These are phyloP conservation scores for Temnothorax nylanderi DNA, from an alignment of 1,140 invertebrate genomes.

Conservation along the genomic window DNA sequence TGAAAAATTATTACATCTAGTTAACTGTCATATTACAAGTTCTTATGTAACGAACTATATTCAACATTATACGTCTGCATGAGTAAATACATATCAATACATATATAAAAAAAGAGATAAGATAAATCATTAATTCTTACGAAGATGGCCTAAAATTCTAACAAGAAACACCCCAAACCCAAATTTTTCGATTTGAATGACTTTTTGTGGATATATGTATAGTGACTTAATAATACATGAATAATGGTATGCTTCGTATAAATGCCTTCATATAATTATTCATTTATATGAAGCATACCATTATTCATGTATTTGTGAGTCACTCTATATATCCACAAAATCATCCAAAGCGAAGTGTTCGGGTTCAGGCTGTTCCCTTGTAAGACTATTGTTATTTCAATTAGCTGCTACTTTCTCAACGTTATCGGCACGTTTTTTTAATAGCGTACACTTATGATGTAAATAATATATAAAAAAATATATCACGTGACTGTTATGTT, in stretches of 20 bases:
- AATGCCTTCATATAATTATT: too few species aligned
- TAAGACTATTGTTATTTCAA: constrained; percentile 30
- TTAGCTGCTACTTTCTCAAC: constrained; percentile 32
- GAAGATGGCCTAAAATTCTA: constrained; percentile 16
- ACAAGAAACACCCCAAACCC: too few species aligned
- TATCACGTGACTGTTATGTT: constrained; percentile 22
- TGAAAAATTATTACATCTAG: constrained; percentile 21
- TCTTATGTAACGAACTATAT: constrained; percentile 50
- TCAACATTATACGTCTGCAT: constrained; percentile 13
- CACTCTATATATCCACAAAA: too few species aligned
- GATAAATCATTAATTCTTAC: constrained; percentile 23
- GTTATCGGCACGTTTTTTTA: constrained; percentile 33
- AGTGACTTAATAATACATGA: too few species aligned
- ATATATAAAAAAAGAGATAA: constrained; percentile 6
- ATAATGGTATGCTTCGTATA: too few species aligned
- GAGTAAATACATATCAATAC: constrained; percentile 14
- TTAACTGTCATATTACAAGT: constrained; percentile 20
- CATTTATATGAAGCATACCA: too few species aligned
- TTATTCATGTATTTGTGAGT: too few species aligned
- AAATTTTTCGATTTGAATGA: too few species aligned
- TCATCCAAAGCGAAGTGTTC: too few species aligned
- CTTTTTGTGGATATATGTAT: too few species aligned
- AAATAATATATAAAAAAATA: constrained; percentile 62
- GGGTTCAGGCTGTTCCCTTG: too few species aligned
- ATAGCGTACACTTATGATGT: constrained; percentile 47